Evolutionary conservation across 2,797 vertebrate species (phyloP).

Genomic region (Eulemur albifrons): DNA sequence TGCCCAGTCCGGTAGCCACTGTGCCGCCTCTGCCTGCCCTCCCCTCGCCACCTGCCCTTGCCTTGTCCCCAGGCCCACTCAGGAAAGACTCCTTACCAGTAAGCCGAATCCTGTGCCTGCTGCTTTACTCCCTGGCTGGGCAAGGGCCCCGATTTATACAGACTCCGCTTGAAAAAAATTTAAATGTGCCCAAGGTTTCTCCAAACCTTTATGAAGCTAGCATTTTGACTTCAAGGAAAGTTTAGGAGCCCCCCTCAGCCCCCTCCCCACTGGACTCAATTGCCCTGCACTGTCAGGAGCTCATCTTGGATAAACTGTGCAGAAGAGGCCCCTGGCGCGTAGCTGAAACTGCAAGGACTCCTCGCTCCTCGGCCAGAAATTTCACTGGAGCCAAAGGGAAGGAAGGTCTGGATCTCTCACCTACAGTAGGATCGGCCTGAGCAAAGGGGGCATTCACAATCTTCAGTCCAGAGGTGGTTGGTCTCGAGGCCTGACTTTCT

Average conservation of each 20-base stretch:
- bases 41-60: not conserved
- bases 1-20: not conserved
- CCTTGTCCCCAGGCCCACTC: not conserved
- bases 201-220: not conserved
- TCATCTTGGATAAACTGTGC: not conserved
- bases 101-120: slow-evolving; percentile 21
- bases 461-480: not conserved
- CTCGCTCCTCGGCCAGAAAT: not conserved
- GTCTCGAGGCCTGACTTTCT: not conserved
- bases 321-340: not conserved
- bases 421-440: not conserved
- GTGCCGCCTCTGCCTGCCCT: fast-evolving
- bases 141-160: not conserved
- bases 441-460: not conserved
- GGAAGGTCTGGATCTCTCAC: not conserved
- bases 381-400: not conserved
- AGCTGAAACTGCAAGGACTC: not conserved
- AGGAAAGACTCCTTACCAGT: not conserved
- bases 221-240: not conserved
- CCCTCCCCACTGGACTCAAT: fast-evolving
- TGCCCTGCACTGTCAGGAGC: not conserved
- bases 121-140: slow-evolving; percentile 11
- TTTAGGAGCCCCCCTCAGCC: not conserved
- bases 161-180: not conserved
- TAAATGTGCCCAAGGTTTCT: not conserved